Evolutionary conservation across 2,888 invertebrate genomes (phyloP).

Genomic region (Orthonevra nobilis): DNA sequence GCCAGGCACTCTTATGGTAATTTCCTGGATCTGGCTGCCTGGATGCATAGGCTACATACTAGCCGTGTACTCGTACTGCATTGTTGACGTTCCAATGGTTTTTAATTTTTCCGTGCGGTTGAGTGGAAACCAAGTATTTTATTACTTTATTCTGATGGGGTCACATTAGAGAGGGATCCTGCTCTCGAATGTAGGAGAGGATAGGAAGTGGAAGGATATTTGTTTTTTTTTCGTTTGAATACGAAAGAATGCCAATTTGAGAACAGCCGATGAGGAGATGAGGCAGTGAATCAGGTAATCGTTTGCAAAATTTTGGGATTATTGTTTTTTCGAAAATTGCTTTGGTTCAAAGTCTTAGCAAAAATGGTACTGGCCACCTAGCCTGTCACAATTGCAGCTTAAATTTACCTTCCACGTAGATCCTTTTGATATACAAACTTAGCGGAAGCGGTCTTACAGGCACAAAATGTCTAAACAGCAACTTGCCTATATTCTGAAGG

Average conservation of each 20-base stretch:
- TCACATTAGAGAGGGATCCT: not conserved
- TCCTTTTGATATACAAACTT: too few relatives aligned
- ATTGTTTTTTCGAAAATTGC: too few relatives aligned
- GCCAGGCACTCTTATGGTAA: conserved; percentile 57
- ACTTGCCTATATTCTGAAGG: too few relatives aligned
- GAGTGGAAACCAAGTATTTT: conserved; percentile 69
- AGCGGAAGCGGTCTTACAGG: too few relatives aligned
- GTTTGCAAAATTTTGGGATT: conserved; percentile 10
- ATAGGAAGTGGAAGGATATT: not conserved
- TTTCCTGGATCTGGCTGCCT: conserved; percentile 30
- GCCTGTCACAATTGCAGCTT: too few relatives aligned
- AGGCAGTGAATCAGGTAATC: not conserved
- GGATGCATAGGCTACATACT: not conserved
- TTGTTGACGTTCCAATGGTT: conserved; percentile 67
- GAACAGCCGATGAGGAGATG: not conserved
- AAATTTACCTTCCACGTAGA: too few relatives aligned
- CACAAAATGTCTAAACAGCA: too few relatives aligned
- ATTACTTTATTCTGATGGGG: conserved; percentile 53
- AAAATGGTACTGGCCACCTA: too few relatives aligned
- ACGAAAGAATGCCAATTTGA: conserved; percentile 32
- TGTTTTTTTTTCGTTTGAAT: conserved; percentile 7
- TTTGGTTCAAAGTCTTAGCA: too few relatives aligned
- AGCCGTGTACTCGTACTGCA: conserved; percentile 14
- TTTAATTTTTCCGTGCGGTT: conserved; percentile 70
- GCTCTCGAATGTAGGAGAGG: conserved; percentile 1